Percentiles rank a stretch among this genome's conserved stretches.
Evolutionary conservation across 2,797 vertebrate genomes (phyloP).

Genomic region (Arrhamphus sclerolepis): DNA sequence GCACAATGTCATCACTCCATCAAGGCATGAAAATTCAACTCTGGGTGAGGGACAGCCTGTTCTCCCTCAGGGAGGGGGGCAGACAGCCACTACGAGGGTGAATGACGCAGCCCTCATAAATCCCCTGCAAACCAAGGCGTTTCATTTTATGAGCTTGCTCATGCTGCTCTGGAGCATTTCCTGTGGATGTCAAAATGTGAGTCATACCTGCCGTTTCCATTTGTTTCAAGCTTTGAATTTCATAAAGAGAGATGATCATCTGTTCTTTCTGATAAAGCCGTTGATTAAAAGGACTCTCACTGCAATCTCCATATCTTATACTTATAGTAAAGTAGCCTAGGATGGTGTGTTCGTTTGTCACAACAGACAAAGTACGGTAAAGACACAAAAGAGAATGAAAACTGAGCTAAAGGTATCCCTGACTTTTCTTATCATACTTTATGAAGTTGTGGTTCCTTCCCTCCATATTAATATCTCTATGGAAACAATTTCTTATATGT

Average conservation of each 20-base stretch:
- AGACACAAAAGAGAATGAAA: neutral
- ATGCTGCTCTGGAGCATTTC: conserved; percentile 62
- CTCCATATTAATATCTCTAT: neutral
- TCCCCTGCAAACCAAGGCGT: conserved; percentile 22
- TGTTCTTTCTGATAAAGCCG: conserved; percentile 13
- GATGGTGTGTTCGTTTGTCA: neutral
- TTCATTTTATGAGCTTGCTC: conserved; percentile 65
- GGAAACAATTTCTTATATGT: conserved; percentile 28
- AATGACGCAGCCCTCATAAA: conserved; percentile 59
- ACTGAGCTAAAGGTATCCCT: neutral
- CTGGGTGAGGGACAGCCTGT: conserved; percentile 41
- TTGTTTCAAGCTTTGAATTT: conserved; percentile 51
- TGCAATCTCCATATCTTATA: neutral
- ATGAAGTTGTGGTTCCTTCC: conserved; percentile 13
- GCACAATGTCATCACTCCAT: conserved; percentile 38
- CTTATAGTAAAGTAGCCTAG: neutral
- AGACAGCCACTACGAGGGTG: conserved; percentile 38
- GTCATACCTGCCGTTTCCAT: conserved; percentile 58
- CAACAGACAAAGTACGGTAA: conserved; percentile 11
- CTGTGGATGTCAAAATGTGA: conserved; percentile 58
- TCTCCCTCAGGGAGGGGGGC: conserved; percentile 17
- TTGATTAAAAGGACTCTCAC: conserved; percentile 7
- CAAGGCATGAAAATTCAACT: conserved; percentile 39
- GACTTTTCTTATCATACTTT: conserved; percentile 2
- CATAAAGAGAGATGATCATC: conserved; percentile 32